phyloP scores from a whole-genome alignment of 2,113 vertebrate species.

The Hemicordylus capensis region DNA sequence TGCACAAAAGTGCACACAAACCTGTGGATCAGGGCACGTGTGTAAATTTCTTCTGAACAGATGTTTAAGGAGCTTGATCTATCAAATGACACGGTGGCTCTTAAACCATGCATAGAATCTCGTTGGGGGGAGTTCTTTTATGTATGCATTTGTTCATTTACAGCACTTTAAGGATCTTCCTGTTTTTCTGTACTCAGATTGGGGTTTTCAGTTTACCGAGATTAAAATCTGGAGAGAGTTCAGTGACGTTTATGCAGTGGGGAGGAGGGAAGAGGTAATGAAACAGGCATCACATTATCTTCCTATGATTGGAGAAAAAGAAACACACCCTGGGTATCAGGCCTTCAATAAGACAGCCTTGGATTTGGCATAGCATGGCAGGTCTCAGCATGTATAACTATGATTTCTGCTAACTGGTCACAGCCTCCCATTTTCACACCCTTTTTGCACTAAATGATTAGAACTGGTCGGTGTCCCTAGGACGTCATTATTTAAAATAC shows the following conservation, averaged over 20 bases:
- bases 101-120: constrained; percentile 18
- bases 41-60: not conserved
- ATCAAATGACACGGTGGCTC: not conserved
- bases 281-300: constrained; percentile 51
- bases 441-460: constrained; percentile 85
- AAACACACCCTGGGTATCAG: constrained; percentile 74
- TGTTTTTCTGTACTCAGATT: constrained; percentile 3
- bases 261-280: constrained; percentile 48
- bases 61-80: constrained; percentile 2
- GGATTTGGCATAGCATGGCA: constrained; percentile 77
- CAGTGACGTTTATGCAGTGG: not conserved
- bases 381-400: constrained; percentile 81
- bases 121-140: constrained; percentile 6
- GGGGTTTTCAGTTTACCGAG: constrained; percentile 43
- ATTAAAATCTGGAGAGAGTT: constrained; percentile 35
- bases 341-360: constrained; percentile 78
- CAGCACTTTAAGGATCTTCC: not conserved
- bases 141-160: constrained; percentile 19
- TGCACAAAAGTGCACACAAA: not conserved
- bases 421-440: constrained; percentile 85
- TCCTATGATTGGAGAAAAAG: constrained; percentile 55
- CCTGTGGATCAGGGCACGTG: not conserved
- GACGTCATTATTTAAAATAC: constrained; percentile 83
- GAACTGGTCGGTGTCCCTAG: constrained; percentile 77
- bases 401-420: constrained; percentile 90